Evolutionary conservation across 2,113 vertebrate species (phyloP).

Genomic region (Monarcha castaneiventris): DNA sequence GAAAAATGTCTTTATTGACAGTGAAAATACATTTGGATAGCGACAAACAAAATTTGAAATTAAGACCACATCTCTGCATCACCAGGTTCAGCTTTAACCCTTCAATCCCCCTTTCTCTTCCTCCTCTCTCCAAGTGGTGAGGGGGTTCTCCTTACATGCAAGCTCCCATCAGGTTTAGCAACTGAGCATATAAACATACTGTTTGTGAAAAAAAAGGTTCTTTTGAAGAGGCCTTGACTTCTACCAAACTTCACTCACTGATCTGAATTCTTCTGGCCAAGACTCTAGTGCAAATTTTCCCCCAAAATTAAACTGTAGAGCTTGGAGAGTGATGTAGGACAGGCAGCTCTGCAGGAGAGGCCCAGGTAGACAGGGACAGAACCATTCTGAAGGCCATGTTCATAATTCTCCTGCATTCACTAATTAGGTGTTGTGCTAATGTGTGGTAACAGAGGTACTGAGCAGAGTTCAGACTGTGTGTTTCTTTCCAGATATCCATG

Average conservation of each 20-base stretch:
- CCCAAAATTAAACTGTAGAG: neutral
- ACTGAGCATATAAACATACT: neutral
- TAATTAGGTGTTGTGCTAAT: neutral
- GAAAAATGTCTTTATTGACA: neutral
- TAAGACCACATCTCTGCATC: neutral
- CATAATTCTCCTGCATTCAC: accelerated
- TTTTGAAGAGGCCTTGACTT: neutral
- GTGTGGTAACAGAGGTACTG: neutral
- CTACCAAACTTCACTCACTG: neutral
- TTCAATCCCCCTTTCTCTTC: accelerated
- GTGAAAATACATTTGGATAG: neutral
- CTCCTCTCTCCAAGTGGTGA: accelerated
- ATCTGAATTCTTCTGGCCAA: neutral
- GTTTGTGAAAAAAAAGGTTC: neutral
- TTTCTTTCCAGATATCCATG: slow-evolving; percentile 85
- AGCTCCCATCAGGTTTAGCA: neutral
- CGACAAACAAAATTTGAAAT: neutral
- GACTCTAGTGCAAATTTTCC: neutral
- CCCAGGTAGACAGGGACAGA: neutral
- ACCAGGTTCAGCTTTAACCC: neutral
- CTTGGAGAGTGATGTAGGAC: neutral
- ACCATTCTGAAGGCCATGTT: accelerated
- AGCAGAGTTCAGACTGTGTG: neutral
- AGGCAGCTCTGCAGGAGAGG: neutral
- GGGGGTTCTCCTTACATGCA: neutral